These are phyloP conservation scores for Caenorhabditis panamensis DNA, from an alignment of 2,888 invertebrate species.

Conservation along the genomic window DNA sequence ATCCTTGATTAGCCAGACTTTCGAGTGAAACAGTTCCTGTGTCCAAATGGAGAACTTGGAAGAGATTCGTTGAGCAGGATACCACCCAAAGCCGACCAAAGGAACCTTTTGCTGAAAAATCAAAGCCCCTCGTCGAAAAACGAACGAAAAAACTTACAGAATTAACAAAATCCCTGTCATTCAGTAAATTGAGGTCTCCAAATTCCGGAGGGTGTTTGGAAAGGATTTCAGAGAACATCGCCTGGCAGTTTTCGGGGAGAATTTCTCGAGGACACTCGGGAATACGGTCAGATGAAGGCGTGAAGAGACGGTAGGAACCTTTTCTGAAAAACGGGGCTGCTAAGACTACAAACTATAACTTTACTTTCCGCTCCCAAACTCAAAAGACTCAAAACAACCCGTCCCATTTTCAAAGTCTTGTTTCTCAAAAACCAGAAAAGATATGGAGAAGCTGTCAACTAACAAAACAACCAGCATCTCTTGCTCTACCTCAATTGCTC, in stretches of 20 bases:
- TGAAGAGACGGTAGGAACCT: conserved; percentile 56
- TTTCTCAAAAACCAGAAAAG: too few species aligned
- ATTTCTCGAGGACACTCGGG: conserved; percentile 63
- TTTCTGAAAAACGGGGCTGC: too few species aligned
- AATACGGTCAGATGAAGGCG: conserved; percentile 50
- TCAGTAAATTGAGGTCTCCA: conserved; percentile 40
- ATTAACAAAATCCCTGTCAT: conserved; percentile 47
- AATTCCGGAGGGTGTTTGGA: conserved; percentile 41
- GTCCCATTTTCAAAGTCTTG: too few species aligned
- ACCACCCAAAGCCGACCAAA: conserved; percentile 61
- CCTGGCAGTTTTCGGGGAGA: conserved; percentile 14
- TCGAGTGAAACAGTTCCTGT: conserved; percentile 54
- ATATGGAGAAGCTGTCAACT: too few species aligned
- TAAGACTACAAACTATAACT: neutral
- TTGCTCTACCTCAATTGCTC: conserved; percentile 51
- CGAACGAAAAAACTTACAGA: conserved; percentile 10
- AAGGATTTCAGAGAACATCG: conserved; percentile 53
- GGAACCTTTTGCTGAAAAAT: conserved; percentile 49
- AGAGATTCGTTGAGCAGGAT: conserved; percentile 59
- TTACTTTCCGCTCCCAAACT: neutral
- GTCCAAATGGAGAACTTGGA: conserved; percentile 59
- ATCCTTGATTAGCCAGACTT: conserved; percentile 55
- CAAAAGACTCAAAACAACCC: too few species aligned
- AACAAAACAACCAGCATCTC: too few species aligned
- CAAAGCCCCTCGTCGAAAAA: too few species aligned